Base-by-base conservation (phyloP, 92 coral and sea anemone species). In the Heliopora coerulea region DNA sequence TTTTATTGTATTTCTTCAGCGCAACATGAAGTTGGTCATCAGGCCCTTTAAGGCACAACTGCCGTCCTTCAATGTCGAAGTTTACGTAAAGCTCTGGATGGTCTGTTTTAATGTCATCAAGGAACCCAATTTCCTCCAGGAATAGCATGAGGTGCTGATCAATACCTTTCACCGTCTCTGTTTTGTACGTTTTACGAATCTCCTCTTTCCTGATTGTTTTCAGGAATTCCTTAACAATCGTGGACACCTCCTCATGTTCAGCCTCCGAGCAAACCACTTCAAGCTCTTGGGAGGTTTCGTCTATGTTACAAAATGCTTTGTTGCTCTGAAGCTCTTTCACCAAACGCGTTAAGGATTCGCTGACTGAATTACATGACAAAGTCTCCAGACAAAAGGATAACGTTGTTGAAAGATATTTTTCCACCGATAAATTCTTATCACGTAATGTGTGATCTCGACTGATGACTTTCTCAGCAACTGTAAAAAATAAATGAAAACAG, bases 201-300 rank as follows among this genome's bases (percentile, higher is more conserved):
- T 90, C 91, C 31, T 80, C 78, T 1, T 68, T 62, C 63, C 70
- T 58, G 30, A 86, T 72, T n/a, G 40, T 80, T 30, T 76, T 59
- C 29, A 87, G 11, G 32, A 73, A 29, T 17, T 82, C 48, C 1
- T 49, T 62, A 3, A 90, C 62, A 65, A 64, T 75, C 8, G 69
- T 59, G 33, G 79, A 57, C 58, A 68, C 41, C 15, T 27, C 52
- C 20, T 44, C 31, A 0, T 41, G 46, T 21, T 87, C 79, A 8
- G 62, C 17, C 0, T 46, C 75, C 25, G 27, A 75, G 11, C 88
- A 90, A 44, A 85, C 75, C 18, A 90, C 52, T 37, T 65, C 75
- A 20, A 78, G 37, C 4, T 32, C 41, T 28, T 54, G 40, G 5
- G 78, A 40, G 0, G 59, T 56, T 2, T 40, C 62, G 5, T 48